A percentile compares a stretch with the other conserved stretches of the same genome.
Conservation (phyloP, 1,140 invertebrate species). For the Glossosoma conforme region DNA sequence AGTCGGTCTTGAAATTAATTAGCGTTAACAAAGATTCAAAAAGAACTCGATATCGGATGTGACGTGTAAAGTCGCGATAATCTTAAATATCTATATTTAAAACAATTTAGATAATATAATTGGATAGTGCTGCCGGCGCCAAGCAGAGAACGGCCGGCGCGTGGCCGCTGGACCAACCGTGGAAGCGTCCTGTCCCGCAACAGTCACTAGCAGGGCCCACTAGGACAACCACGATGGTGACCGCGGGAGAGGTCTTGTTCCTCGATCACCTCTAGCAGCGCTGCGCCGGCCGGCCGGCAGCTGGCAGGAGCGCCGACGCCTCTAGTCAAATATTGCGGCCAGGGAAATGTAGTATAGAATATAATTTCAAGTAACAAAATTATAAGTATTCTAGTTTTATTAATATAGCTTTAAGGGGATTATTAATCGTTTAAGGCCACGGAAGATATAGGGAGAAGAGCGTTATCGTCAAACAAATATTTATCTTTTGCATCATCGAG, state of each 20-base stretch:
- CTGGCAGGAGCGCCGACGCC: slow-evolving; percentile 34
- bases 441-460: slow-evolving; percentile 20
- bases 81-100: slow-evolving; percentile 27
- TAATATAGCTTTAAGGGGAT: slow-evolving; percentile 40
- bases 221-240: neutral
- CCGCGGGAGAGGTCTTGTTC: neutral
- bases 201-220: no score
- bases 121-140: slow-evolving; percentile 31
- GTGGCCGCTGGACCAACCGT: no score
- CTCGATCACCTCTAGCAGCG: no score
- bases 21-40: slow-evolving; percentile 24
- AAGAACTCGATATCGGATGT: slow-evolving; percentile 27
- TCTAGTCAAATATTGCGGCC: slow-evolving; percentile 53
- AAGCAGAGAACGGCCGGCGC: neutral
- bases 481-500: slow-evolving; percentile 16
- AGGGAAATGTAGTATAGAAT: slow-evolving; percentile 47
- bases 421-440: slow-evolving; percentile 35
- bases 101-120: slow-evolving; percentile 32
- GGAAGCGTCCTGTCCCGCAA: no score
- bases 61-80: slow-evolving; percentile 25
- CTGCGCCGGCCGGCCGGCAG: slow-evolving; percentile 33
- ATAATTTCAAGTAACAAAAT: slow-evolving; percentile 49
- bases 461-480: slow-evolving; percentile 23
- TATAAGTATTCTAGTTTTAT: slow-evolving; percentile 51
- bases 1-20: slow-evolving; percentile 27